These are phyloP conservation scores for Sminthurides bifidus DNA, from an alignment of 1,140 invertebrate genomes.

Conservation along the genomic window DNA sequence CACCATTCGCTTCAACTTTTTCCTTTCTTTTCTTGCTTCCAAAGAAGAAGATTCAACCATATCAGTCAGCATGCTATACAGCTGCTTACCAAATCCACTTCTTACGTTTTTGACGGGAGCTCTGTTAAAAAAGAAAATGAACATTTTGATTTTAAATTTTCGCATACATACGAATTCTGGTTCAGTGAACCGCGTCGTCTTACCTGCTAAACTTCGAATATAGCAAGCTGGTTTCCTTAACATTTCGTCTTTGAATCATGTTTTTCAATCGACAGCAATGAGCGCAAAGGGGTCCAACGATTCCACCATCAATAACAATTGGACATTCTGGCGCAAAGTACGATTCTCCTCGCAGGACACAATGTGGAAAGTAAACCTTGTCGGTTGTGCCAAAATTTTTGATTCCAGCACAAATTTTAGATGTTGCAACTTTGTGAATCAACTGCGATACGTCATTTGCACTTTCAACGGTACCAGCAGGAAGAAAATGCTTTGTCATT, in stretches of 20 bases:
- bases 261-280: constrained; percentile 13
- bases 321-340: constrained; percentile 19
- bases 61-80: constrained; percentile 5
- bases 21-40: constrained; percentile 1
- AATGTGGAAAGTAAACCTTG: constrained; percentile 13
- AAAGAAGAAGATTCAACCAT: constrained; percentile 2
- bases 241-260: constrained; percentile 2
- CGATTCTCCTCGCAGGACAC: constrained; percentile 1
- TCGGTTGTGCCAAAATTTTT: constrained; percentile 13
- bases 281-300: constrained; percentile 8
- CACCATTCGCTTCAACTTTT: constrained; percentile 2
- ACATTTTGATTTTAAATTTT: too few relatives aligned
- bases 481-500: constrained; percentile 13
- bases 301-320: constrained; percentile 13
- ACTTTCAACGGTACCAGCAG: not conserved
- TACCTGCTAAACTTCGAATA: constrained; percentile 5
- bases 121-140: too few relatives aligned
- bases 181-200: too few relatives aligned
- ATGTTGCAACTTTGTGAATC: constrained; percentile 10
- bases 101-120: not conserved
- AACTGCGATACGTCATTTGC: constrained; percentile 12
- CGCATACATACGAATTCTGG: too few relatives aligned
- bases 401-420: constrained; percentile 18
- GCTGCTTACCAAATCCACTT: not conserved
- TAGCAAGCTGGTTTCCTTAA: constrained; percentile 1